Evolutionary conservation across 2,797 vertebrate genomes (phyloP), one percentile per base, ranked within the genome.

Genomic region (Buceros bicornis): DNA sequence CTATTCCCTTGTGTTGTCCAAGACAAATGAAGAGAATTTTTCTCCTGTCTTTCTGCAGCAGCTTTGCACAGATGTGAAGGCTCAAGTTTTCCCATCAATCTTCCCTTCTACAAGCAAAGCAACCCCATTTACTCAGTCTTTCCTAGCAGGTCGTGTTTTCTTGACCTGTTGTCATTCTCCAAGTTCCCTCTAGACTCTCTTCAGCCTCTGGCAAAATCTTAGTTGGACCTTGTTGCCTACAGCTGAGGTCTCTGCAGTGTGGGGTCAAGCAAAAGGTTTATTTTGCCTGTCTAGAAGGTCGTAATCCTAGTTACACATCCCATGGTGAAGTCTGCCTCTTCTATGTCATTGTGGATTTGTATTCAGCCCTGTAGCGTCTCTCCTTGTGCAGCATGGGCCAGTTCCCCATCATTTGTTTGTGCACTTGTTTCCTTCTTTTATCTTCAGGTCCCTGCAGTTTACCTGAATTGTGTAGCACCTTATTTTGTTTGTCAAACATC

Each of bases 91-190:
- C 47, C 57, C 42, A 61, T 65, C 62, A 69, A 8, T 80, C 45
- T 60, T 84, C 50, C 19, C 31, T 91, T 95, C 43, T 64, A 1
- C n/a, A 57, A 54, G 22, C 58, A 88, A 66, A 83, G 12, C 72
- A 83, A 26, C 33, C 12, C 65, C 28, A 3, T 88, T 86, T 93
- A 72, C n/a, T 72, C 42, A 54, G 2, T 72, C 62, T 71, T 82
- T 82, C 42, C 78, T 54, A 26, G 58, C 45, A 62, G 50, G 54
- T 88, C 64, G 6, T 19, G 7, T 76, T 92, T 81, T 79, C 31
- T 54, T 96, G 86, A 84, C 73, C 73, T 62, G 37, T 82, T 93
- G 77, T 69, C 83, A 79, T 51, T 89, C 83, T 89, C 47, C 2
- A 3, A 16, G 42, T 53, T 92, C 78, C 47, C 70, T 66, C 29